A percentile compares a stretch with the other conserved stretches of the same genome.
Evolutionary conservation across 2,888 invertebrate genomes (phyloP).

Genomic region (Chydorus sphaericus): DNA sequence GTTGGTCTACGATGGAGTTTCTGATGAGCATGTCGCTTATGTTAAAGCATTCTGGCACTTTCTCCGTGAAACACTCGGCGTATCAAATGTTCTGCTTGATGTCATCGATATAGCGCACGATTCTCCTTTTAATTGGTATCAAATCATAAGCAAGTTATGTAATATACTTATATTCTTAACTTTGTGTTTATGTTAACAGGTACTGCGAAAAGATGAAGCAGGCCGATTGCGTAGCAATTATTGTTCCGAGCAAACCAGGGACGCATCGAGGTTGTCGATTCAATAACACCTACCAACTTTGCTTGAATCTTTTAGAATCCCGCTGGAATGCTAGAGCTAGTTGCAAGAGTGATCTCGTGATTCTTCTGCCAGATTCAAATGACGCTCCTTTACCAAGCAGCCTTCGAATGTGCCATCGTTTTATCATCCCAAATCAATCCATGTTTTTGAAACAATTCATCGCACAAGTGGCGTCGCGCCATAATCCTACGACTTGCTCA

Average conservation of each 20-base stretch:
- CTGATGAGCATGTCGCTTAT: background rate
- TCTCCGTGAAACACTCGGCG: background rate
- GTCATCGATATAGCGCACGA: background rate
- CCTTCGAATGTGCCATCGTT: too few relatives aligned
- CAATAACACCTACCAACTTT: background rate
- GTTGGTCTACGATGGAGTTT: background rate
- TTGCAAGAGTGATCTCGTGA: background rate
- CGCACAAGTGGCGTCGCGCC: too few relatives aligned
- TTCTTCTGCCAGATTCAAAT: too few relatives aligned
- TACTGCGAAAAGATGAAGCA: too few relatives aligned
- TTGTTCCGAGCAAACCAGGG: background rate
- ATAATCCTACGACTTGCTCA: too few relatives aligned
- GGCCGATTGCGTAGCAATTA: background rate
- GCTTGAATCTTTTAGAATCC: background rate
- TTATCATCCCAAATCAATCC: too few relatives aligned
- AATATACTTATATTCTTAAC: too few relatives aligned
- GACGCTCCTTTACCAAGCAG: too few relatives aligned
- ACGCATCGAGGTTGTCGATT: background rate
- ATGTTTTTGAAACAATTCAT: too few relatives aligned
- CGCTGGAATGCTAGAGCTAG: background rate
- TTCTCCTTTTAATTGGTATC: background rate
- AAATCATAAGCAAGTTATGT: too few relatives aligned
- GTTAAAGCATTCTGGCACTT: background rate
- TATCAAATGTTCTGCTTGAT: background rate
- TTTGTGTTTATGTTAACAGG: too few relatives aligned